These are phyloP conservation scores for Gymnodraco acuticeps DNA, from an alignment of 2,797 vertebrate species.

Conservation along the genomic window DNA sequence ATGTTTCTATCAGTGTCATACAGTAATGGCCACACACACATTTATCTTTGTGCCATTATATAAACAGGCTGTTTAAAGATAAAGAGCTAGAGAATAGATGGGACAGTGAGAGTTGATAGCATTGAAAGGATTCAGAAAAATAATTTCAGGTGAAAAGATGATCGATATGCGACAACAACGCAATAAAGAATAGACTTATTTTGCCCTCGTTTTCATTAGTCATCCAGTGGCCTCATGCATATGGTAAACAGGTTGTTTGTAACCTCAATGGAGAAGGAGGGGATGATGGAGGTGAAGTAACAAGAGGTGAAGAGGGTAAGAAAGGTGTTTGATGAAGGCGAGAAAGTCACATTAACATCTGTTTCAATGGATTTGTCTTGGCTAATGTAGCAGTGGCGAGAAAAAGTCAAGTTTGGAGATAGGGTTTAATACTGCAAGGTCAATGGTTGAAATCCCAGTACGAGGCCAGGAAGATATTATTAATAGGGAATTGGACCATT, in stretches of 20 bases:
- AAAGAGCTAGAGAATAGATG: not conserved
- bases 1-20: constrained; percentile 40
- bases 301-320: not conserved
- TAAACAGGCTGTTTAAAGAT: constrained; percentile 39
- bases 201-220: constrained; percentile 54
- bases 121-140: constrained; percentile 38
- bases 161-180: constrained; percentile 55
- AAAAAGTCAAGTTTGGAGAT: not conserved
- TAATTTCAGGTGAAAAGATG: constrained; percentile 56
- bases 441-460: constrained; percentile 2
- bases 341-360: constrained; percentile 23
- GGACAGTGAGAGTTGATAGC: constrained; percentile 21
- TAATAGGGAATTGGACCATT: constrained; percentile 16
- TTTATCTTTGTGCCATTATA: not conserved
- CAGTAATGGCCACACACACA: constrained; percentile 11
- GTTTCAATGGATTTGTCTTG: constrained; percentile 17
- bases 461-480: not conserved
- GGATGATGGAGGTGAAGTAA: constrained; percentile 12
- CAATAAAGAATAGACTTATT: constrained; percentile 48
- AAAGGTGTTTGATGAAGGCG: constrained; percentile 18
- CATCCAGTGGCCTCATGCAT: constrained; percentile 54
- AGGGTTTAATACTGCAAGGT: constrained; percentile 26
- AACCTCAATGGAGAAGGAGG: constrained; percentile 48
- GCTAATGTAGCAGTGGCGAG: constrained; percentile 1
- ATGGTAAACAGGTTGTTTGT: constrained; percentile 61